Evolutionary conservation across 2,113 vertebrate genomes (phyloP).

Genomic region (Leuciscus idus): DNA sequence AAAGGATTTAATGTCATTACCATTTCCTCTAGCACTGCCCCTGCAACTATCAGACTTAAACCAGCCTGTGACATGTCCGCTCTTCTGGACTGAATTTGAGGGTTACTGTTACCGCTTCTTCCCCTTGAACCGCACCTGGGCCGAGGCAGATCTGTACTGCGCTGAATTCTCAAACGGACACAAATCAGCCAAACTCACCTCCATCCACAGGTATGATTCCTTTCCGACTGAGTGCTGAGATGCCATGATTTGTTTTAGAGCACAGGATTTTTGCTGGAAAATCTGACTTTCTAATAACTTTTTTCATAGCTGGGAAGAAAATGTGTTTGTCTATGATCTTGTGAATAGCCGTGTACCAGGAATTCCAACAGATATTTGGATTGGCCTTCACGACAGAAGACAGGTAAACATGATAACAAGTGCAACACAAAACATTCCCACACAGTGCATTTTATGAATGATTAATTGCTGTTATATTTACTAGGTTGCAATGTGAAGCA

Average conservation of each 20-base stretch:
- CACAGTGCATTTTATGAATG: not conserved
- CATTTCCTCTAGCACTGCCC: conserved; percentile 58
- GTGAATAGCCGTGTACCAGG: conserved; percentile 82
- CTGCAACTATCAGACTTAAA: conserved; percentile 71
- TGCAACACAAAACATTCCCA: not conserved
- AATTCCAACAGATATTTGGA: conserved; percentile 83
- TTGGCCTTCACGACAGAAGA: conserved; percentile 77
- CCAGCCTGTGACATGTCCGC: conserved; percentile 73
- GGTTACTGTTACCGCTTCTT: conserved; percentile 82
- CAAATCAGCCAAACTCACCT: conserved; percentile 81
- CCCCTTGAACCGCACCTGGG: conserved; percentile 82
- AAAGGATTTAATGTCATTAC: not conserved
- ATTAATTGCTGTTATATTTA: not conserved
- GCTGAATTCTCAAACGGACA: conserved; percentile 81
- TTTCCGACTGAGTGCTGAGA: not conserved
- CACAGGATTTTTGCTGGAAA: not conserved
- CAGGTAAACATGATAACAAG: conserved; percentile 71
- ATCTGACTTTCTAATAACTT: not conserved
- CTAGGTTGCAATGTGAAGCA: not conserved
- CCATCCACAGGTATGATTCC: conserved; percentile 78
- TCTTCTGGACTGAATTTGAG: conserved; percentile 84
- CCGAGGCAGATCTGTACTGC: conserved; percentile 78
- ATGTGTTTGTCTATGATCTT: conserved; percentile 83
- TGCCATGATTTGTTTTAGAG: not conserved
- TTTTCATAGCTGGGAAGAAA: conserved; percentile 80